These are phyloP conservation scores for Psilanteris sp. DNA, from an alignment of 1,140 invertebrate species.

Conservation along the genomic window DNA sequence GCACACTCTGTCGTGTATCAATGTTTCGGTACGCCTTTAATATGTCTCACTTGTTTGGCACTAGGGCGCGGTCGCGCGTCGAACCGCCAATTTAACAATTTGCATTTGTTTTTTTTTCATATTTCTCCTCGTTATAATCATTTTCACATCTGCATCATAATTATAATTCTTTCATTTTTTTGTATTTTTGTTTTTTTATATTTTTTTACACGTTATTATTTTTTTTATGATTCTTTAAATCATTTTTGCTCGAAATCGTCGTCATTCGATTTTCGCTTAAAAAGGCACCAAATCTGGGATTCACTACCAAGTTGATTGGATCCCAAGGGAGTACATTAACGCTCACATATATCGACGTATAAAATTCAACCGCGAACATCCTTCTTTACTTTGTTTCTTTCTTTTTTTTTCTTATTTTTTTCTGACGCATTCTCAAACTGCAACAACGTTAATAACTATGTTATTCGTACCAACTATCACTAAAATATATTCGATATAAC, in stretches of 20 bases:
- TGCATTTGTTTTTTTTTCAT: no score
- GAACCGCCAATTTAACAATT: slow-evolving; percentile 71
- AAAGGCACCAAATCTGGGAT: slow-evolving; percentile 80
- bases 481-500: slow-evolving; percentile 80
- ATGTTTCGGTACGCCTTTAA: slow-evolving; percentile 62
- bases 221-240: neutral
- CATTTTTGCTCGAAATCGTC: slow-evolving; percentile 42
- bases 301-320: slow-evolving; percentile 67
- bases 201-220: neutral
- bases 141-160: no score
- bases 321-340: slow-evolving; percentile 73
- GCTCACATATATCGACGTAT: slow-evolving; percentile 65
- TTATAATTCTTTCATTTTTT: neutral
- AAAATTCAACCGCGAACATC: slow-evolving; percentile 70
- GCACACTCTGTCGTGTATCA: slow-evolving; percentile 49
- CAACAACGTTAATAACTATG: slow-evolving; percentile 78
- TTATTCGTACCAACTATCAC: slow-evolving; percentile 76
- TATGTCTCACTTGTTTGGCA: slow-evolving; percentile 78
- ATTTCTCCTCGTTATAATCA: no score
- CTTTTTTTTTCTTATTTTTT: no score
- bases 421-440: slow-evolving; percentile 72
- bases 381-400: no score
- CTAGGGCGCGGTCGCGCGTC: slow-evolving; percentile 71
- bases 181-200: slow-evolving; percentile 37
- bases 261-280: slow-evolving; percentile 71